Evolutionary conservation across 2,888 invertebrate species (phyloP), one percentile per base, ranked within the genome.

Genomic region (Habroteleia sp.): DNA sequence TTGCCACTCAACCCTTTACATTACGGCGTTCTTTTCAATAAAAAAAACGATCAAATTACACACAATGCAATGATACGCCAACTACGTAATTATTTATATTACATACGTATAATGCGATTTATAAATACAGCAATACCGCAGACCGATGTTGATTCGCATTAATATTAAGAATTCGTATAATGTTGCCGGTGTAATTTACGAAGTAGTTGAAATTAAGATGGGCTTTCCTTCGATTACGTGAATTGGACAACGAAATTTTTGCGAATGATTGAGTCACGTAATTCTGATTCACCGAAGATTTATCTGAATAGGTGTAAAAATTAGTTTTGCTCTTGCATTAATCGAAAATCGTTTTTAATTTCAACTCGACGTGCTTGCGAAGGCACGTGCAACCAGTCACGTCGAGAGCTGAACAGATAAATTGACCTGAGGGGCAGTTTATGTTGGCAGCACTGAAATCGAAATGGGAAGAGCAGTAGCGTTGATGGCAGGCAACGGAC

Each of bases 1-100:
- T 65, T 54, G 14, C 65, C 65, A 66, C 65, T 66, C 54, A 66
- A 44, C 54, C 65, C 65, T 66, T 54, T 66, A 42, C 35, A 42
- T 42, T 44, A 35, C n/a, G 16, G 33, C 60, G 37, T 33, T 35
- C 6, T 27, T 52, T 4, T 37, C 27, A 52, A 60, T 44, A 25
- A 17, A 27, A 20, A 27, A 44, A 25, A 29, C 35, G n/a, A 52
- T 52, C 10, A 31, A 44, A 31, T 27, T 35, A 52, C 17, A 25
- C 3, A 25, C 35, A 33, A 31, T 48, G 27, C 48, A 48, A 63
- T 41, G 2, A 33, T 31, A 52, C 33, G 42, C 17, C 52, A 33
- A 27, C 17, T 25, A 27, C 33, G 35, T 35, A 44, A 33, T 23
- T 31, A 25, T 63, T 42, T 63, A 10, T 42, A 52, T 41, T 46